A percentile compares a stretch with the other conserved stretches of the same genome.
Conservation (phyloP, 2,888 invertebrate genomes). For the Lutraria lutraria region DNA sequence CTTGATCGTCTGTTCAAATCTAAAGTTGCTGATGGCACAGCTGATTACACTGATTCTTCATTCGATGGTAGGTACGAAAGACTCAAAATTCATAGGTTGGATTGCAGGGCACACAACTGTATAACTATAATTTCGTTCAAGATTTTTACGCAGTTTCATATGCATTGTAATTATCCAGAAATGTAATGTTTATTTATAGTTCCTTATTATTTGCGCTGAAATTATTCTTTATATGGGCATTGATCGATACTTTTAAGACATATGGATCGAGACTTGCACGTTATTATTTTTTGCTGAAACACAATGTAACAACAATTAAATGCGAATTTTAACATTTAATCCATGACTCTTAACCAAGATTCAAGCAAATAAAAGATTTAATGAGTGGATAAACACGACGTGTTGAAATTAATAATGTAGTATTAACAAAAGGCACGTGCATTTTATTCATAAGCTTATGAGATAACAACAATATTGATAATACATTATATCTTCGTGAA, state of each 20-base stretch:
- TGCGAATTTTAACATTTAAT: too few relatives aligned
- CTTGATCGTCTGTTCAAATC: slow-evolving; percentile 1
- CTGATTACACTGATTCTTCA: not conserved
- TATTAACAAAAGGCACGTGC: not conserved
- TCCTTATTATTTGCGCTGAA: too few relatives aligned
- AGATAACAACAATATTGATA: not conserved
- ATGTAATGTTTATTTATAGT: too few relatives aligned
- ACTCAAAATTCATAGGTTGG: not conserved
- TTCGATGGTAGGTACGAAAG: not conserved
- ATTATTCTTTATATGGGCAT: too few relatives aligned
- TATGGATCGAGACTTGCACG: too few relatives aligned
- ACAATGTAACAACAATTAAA: too few relatives aligned
- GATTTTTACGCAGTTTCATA: too few relatives aligned
- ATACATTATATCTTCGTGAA: not conserved
- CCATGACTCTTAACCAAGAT: not conserved
- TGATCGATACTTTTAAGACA: too few relatives aligned
- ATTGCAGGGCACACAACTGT: too few relatives aligned
- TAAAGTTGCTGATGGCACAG: not conserved
- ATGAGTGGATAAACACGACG: not conserved
- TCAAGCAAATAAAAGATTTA: not conserved
- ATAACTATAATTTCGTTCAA: too few relatives aligned
- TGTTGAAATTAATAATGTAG: not conserved
- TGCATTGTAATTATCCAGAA: too few relatives aligned
- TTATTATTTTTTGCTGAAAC: too few relatives aligned
- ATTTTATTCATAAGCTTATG: not conserved